phyloP scores from a whole-genome alignment of 2,113 vertebrate genomes.

The Periophthalmodon schlosseri region DNA sequence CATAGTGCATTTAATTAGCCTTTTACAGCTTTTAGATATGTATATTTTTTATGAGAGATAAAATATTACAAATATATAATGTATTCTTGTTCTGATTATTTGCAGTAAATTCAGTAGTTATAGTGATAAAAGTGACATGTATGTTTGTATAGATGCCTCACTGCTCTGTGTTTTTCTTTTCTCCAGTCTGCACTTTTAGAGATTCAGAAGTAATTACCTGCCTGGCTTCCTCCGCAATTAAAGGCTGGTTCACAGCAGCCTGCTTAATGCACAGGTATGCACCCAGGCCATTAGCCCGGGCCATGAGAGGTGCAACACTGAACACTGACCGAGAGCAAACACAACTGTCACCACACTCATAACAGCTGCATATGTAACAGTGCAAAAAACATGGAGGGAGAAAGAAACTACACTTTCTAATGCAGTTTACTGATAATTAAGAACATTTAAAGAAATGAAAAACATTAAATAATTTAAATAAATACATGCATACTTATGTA shows the following conservation, averaged over 20 bases:
- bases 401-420: not conserved
- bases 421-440: not conserved
- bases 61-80: not conserved
- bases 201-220: conserved; percentile 95
- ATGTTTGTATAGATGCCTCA: conserved; percentile 38
- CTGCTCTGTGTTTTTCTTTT: conserved; percentile 51
- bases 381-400: not conserved
- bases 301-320: conserved; percentile 82
- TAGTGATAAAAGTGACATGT: conserved; percentile 77
- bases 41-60: not conserved
- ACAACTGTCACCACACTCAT: conserved; percentile 22
- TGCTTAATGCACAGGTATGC: conserved; percentile 95
- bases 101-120: not conserved
- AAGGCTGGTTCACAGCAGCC: conserved; percentile 77
- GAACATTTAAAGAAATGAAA: no score
- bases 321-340: conserved; percentile 81
- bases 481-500: no score
- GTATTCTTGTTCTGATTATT: not conserved
- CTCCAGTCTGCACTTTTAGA: conserved; percentile 85
- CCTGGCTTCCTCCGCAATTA: conserved; percentile 91
- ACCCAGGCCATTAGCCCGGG: conserved; percentile 82
- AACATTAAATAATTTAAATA: no score
- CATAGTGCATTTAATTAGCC: no score
- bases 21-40: not conserved
- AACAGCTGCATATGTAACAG: conserved; percentile 11